Conservation (phyloP, 2,797 vertebrate species). For the Clarias laeviceps region DNA sequence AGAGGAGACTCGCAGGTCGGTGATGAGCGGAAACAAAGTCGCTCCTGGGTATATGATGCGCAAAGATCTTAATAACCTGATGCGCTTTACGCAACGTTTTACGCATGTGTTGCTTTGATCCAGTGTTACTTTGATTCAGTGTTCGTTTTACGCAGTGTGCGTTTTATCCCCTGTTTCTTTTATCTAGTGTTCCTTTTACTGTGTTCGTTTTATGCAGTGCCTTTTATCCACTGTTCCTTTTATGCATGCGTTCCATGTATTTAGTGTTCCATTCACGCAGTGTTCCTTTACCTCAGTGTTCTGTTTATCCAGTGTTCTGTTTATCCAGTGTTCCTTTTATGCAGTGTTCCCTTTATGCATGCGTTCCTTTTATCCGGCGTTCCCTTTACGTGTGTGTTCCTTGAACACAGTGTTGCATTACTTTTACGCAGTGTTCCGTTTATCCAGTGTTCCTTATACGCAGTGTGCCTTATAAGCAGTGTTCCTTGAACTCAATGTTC, state of each 20-base stretch:
- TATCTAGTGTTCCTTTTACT: no score
- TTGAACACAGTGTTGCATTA: no score
- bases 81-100: background rate
- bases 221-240: no score
- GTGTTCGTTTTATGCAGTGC: no score
- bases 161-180: background rate
- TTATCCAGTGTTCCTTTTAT: background rate
- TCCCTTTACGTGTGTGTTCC: no score
- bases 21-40: constrained; percentile 36
- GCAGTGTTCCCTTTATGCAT: background rate
- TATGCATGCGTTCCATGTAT: no score
- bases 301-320: background rate
- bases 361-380: background rate
- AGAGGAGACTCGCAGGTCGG: constrained; percentile 89
- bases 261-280: no score
- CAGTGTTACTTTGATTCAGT: background rate
- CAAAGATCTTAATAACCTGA: background rate
- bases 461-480: no score
- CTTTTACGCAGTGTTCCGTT: no score
- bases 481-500: no score
- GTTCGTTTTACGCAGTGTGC: background rate
- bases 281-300: no score
- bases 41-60: background rate
- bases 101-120: background rate
- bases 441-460: no score